Evolutionary conservation across 1,140 invertebrate genomes (phyloP).

Genomic region (Sitodiplosis mosellana): DNA sequence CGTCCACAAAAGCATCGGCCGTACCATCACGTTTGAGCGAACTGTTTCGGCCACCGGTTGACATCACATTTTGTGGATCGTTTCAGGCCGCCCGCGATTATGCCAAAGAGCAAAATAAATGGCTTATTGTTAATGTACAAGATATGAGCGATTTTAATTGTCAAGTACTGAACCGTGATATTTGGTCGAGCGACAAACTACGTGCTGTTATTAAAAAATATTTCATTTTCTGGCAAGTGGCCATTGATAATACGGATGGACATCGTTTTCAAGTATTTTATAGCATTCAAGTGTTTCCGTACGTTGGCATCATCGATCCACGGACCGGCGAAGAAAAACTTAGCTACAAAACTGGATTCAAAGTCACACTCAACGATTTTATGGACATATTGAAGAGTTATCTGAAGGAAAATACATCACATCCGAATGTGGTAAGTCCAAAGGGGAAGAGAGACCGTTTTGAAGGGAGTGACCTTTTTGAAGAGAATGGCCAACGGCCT

Average conservation of each 20-base stretch:
- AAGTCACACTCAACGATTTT: neutral
- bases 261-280: slow-evolving; percentile 52
- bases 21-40: slow-evolving; percentile 39
- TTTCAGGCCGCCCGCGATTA: slow-evolving; percentile 43
- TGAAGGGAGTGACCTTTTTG: neutral
- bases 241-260: slow-evolving; percentile 48
- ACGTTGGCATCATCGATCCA: slow-evolving; percentile 56
- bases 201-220: slow-evolving; percentile 45
- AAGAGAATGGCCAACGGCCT: neutral
- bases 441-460: neutral
- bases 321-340: slow-evolving; percentile 43
- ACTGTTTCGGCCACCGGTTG: slow-evolving; percentile 54
- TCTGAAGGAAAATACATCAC: neutral
- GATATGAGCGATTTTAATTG: slow-evolving; percentile 53
- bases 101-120: slow-evolving; percentile 40
- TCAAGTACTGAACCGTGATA: slow-evolving; percentile 58
- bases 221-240: slow-evolving; percentile 67
- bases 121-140: slow-evolving; percentile 64
- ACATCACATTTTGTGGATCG: slow-evolving; percentile 47
- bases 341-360: slow-evolving; percentile 1
- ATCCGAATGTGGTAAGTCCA: neutral
- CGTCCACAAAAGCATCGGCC: neutral
- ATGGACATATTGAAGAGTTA: neutral
- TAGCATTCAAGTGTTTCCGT: slow-evolving; percentile 43
- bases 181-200: slow-evolving; percentile 51